Evolutionary conservation across 2,797 vertebrate genomes (phyloP).

Genomic region (Syngnathus rostellatus): DNA sequence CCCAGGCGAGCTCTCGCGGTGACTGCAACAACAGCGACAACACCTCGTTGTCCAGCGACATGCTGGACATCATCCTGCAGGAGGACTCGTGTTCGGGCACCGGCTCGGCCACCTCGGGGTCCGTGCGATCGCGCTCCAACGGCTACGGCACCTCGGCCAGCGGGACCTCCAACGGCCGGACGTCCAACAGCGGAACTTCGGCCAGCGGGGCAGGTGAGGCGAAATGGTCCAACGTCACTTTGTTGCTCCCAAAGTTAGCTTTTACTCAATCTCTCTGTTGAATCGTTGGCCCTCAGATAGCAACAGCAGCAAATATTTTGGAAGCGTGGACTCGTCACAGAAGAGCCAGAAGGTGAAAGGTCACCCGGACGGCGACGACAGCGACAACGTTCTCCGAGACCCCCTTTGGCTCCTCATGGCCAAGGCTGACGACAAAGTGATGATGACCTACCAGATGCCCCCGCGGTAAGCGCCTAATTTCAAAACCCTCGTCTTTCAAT

Average conservation of each 20-base stretch:
- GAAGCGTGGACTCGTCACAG: conserved; percentile 88
- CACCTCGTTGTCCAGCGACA: conserved; percentile 79
- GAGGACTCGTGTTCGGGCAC: conserved; percentile 81
- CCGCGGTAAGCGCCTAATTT: conserved; percentile 67
- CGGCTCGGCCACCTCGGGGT: conserved; percentile 80
- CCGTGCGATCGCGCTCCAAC: conserved; percentile 79
- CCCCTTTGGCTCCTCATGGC: conserved; percentile 78
- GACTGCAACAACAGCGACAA: conserved; percentile 76
- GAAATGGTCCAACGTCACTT: neutral
- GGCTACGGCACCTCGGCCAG: conserved; percentile 72
- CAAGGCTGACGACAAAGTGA: conserved; percentile 72
- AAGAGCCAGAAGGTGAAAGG: conserved; percentile 72
- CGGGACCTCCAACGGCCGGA: conserved; percentile 65
- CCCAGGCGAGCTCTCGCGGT: conserved; percentile 56
- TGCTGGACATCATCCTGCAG: conserved; percentile 81
- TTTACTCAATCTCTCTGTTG: neutral
- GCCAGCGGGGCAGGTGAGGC: conserved; percentile 56
- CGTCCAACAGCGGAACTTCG: conserved; percentile 12
- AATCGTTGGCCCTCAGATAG: conserved; percentile 70
- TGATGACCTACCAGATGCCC: conserved; percentile 90
- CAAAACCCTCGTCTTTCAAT: too few relatives aligned
- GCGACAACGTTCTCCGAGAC: conserved; percentile 72
- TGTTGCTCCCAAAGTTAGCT: neutral
- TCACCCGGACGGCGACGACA: conserved; percentile 41
- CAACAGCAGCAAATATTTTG: conserved; percentile 86